Evolutionary conservation across 1,140 invertebrate species (phyloP), one percentile per base, ranked within the genome.

Genomic region (Anagrus nilaparvatae): DNA sequence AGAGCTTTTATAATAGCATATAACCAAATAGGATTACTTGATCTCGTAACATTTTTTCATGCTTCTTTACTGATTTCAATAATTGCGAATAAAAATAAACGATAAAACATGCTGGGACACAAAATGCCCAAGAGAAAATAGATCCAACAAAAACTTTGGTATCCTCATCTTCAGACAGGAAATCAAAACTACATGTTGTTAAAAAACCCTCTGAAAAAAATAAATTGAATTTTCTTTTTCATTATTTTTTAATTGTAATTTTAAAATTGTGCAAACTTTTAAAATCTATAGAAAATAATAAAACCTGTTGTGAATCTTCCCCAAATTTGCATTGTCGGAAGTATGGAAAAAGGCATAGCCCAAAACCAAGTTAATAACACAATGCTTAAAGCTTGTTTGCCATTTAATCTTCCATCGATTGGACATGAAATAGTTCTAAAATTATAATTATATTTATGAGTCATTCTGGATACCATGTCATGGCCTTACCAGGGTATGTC

Each of bases 141-240:
- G 66, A 65, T 0, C 64, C 72, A 0, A 82, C 78, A 55, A 84
- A 87, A 2, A 76, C 69, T 42, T 73, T 74, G 1, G 77, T 84
- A 31, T 79, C 77, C 30, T 74, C 66, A 52, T 81, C 76, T 2
- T 82, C 76, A 6, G 76, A 76, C 28, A 86, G 64, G 54, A 76
- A 86, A 54, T 85, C 82, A 46, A 84, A 83, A 7, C 75, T 78
- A 55, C 81, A 85, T 2, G 80, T 82, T 2, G 82, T 85, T 24
- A 86, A 67, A 55, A 79, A 84, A 9, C 82, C 82, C 73, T 86
- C 82, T 77, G 61, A 7, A 69, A 67, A n/a, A n/a, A n/a, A n/a
- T n/a, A n/a, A n/a, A n/a, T n/a, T n/a, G n/a, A n/a, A n/a, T n/a
- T n/a, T n/a, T n/a, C n/a, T n/a, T n/a, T n/a, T n/a, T n/a, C n/a